Evolutionary conservation across 2,797 vertebrate species (phyloP).

Genomic region (Xiphorhynchus erythropygius): DNA sequence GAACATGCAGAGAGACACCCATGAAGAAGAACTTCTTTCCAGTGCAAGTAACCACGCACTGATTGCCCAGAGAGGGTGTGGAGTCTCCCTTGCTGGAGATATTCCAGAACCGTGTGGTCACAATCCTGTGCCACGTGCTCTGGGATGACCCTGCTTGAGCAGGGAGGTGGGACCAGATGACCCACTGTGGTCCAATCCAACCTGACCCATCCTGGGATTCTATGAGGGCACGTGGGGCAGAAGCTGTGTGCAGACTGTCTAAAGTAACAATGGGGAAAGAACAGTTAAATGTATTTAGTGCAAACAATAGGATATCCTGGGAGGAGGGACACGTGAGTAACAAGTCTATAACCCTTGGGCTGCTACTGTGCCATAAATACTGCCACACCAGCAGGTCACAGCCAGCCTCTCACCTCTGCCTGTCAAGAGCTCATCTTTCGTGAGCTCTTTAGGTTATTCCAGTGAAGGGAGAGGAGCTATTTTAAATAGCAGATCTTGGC

Average conservation of each 20-base stretch:
- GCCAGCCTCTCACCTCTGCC: neutral
- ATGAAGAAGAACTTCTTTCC: neutral
- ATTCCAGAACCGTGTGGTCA: neutral
- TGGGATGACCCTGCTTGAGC: neutral
- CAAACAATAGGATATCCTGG: neutral
- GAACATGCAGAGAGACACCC: neutral
- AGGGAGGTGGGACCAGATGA: neutral
- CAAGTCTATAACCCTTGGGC: neutral
- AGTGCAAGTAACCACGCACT: neutral
- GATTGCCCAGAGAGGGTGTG: neutral
- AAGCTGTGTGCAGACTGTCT: neutral
- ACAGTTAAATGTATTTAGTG: neutral
- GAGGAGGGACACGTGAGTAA: neutral
- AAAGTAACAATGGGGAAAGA: neutral
- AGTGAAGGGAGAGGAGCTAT: neutral
- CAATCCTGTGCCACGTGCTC: neutral
- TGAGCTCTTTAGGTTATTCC: neutral
- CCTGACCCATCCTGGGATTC: neutral
- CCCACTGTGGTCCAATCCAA: neutral
- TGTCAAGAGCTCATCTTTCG: neutral
- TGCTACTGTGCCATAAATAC: neutral
- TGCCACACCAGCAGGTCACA: neutral
- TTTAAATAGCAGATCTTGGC: neutral
- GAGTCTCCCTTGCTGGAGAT: too few species aligned
- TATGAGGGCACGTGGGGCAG: neutral